phyloP scores from a whole-genome alignment of 2,113 vertebrate genomes.

The Gopherus evgoodei region DNA sequence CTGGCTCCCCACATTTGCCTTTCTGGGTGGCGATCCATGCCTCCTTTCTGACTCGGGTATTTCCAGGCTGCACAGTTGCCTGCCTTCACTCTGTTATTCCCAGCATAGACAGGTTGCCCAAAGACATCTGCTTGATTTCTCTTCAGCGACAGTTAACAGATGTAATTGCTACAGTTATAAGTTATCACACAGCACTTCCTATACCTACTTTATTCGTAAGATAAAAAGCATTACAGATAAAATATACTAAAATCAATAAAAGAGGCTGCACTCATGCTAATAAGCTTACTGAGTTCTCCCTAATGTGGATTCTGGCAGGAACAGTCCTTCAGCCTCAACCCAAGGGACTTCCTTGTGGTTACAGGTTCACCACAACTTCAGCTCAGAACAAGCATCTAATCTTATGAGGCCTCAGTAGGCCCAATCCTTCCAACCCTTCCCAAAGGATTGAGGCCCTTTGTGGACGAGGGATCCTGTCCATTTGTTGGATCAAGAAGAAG shows the following conservation, averaged over 20 bases:
- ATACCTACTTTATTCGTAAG: background rate
- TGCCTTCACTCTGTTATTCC: background rate
- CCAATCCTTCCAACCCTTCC: background rate
- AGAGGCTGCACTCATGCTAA: background rate
- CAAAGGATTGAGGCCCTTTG: background rate
- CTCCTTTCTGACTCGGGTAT: background rate
- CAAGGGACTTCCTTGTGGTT: background rate
- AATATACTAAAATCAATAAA: background rate
- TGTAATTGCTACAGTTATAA: background rate
- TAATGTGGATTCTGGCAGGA: background rate
- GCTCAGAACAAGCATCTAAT: background rate
- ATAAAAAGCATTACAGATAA: background rate
- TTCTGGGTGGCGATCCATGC: background rate
- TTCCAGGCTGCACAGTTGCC: background rate
- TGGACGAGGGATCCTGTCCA: background rate
- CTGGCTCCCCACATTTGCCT: background rate
- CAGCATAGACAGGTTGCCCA: background rate
- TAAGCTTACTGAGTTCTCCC: background rate
- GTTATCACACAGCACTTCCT: background rate
- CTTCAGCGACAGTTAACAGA: background rate
- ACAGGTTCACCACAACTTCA: background rate
- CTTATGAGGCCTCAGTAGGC: background rate
- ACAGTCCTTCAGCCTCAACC: background rate
- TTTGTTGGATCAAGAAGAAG: background rate
- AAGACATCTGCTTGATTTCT: background rate